Base-by-base conservation (phyloP, 2,113 vertebrate genomes). In the Myotis davidii region DNA sequence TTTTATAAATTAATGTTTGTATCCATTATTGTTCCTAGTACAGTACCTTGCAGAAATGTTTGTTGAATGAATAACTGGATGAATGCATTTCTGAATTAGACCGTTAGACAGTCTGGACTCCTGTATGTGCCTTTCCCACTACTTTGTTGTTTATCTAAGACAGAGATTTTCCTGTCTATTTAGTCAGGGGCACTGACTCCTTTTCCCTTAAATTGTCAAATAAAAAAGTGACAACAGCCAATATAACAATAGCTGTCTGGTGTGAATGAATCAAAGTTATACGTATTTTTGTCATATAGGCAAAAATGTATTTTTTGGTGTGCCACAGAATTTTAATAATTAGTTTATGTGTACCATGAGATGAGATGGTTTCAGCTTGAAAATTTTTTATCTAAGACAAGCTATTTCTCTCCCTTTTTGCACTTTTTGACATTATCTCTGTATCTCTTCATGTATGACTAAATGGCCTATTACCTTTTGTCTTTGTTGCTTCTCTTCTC, bases 401-500 rank as follows among this genome's bases (percentile, higher is more conserved):
- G 70, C 73, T 77, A 17, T 81, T 70, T 48, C 25, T 84, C 42
- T 85, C 34, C 7, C 13, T 94, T 48, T 34, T 89, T 82, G n/a
- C 3, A 83, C 20, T 91, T 85, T 59, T 84, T 72, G 50, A 67
- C 70, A 90, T 74, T 78, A 25, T 78, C 56, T n/a, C 20, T 82
- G 32, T 89, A 16, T 83, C 45, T 89, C 12, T 52, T 91, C 34
- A 39, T 50, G 0, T 42, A 20, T 86, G 67, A 70, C 20, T 37
- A n/a, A 69, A 37, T 79, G 52, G 45, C 45, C 74, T 70, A 7
- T 84, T 94, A 67, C 25, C 39, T 45, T 90, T 94, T 88, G 34
- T 83, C n/a, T 82, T 27, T 83, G 50, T 88, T 73, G 37, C 45
- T 84, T 85, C 17, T 95, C 42, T 45, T 95, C n/a, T 96, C 59